Evolutionary conservation across 2,113 vertebrate genomes (phyloP).

Genomic region (Boulengeromyrus knoepffleri): DNA sequence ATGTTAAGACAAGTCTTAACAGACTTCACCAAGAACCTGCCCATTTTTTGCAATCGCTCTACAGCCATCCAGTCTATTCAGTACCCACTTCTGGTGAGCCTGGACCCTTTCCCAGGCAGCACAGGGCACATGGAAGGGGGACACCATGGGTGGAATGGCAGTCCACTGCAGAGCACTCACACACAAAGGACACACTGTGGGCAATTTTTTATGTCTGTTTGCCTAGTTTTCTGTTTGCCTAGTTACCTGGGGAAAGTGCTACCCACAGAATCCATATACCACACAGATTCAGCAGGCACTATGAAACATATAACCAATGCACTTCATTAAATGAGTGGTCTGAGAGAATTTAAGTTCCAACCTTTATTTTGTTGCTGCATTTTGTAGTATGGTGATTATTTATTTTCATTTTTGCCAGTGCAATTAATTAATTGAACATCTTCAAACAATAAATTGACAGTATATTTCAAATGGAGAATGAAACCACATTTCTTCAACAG

Average conservation of each 20-base stretch:
- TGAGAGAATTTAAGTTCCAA: background rate
- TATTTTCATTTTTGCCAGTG: background rate
- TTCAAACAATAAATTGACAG: background rate
- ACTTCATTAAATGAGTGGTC: background rate
- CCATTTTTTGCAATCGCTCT: background rate
- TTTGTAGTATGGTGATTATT: background rate
- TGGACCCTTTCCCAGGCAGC: background rate
- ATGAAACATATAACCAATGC: background rate
- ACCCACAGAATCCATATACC: background rate
- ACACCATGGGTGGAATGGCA: background rate
- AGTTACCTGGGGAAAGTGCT: background rate
- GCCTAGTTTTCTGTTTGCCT: background rate
- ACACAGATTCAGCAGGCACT: background rate
- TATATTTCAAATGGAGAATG: background rate
- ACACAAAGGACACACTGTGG: background rate
- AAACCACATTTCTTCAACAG: background rate
- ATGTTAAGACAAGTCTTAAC: too few relatives aligned
- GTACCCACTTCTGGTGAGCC: background rate
- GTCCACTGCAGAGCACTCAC: background rate
- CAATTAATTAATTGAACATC: background rate
- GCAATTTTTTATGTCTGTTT: background rate
- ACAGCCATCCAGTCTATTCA: background rate
- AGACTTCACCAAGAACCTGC: background rate
- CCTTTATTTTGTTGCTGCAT: background rate
- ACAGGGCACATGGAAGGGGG: background rate